These are phyloP conservation scores for Nezara viridula DNA, from an alignment of 2,888 invertebrate species.

Conservation along the genomic window DNA sequence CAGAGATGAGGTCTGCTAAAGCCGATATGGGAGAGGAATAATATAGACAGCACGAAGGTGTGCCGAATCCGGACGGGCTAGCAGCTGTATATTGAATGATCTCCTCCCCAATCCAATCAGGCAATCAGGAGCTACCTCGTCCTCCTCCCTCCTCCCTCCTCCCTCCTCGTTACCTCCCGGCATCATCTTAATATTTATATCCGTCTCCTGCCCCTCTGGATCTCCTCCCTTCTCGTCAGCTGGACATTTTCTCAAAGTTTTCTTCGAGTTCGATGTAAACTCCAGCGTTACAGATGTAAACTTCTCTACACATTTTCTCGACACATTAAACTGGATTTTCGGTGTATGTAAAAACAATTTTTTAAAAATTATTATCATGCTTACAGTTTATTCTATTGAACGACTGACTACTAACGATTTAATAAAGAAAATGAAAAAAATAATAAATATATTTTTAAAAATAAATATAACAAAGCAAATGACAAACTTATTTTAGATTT, in stretches of 20 bases:
- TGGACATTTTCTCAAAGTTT: conserved; percentile 11
- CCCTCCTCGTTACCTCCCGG: conserved; percentile 42
- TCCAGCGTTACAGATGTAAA: too few relatives aligned
- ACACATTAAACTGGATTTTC: too few relatives aligned
- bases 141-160: background rate
- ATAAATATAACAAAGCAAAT: too few relatives aligned
- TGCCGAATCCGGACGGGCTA: background rate
- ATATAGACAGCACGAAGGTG: background rate
- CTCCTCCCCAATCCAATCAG: conserved; percentile 33
- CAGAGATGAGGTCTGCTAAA: background rate
- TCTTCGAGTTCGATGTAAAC: background rate
- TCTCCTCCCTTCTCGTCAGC: background rate
- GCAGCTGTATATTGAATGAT: conserved; percentile 46
- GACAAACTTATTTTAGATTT: too few relatives aligned
- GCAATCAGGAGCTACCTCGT: background rate
- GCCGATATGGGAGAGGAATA: background rate
- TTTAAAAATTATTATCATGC: too few relatives aligned
- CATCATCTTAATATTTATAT: conserved; percentile 48
- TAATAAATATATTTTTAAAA: too few relatives aligned
- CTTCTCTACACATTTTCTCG: too few relatives aligned
- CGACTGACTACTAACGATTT: too few relatives aligned
- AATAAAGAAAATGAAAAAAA: too few relatives aligned
- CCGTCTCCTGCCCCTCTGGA: background rate
- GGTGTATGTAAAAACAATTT: too few relatives aligned
- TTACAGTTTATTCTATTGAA: too few relatives aligned